Evolutionary conservation across 2,797 vertebrate species (phyloP), one percentile per base, ranked within the genome.

Genomic region (Poeciliopsis gracilis): DNA sequence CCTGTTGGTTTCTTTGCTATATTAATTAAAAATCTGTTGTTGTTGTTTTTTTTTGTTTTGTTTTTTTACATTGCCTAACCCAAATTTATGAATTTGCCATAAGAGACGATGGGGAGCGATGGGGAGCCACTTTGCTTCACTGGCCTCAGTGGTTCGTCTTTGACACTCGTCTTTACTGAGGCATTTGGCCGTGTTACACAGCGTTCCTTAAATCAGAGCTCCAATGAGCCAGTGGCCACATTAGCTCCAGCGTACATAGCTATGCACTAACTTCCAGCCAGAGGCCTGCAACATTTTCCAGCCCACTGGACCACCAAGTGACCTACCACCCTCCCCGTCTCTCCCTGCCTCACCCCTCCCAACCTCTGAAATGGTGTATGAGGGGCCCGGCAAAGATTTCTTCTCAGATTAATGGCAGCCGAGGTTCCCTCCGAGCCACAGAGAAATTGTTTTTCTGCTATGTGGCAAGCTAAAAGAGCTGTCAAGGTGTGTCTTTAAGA

Each of bases 221-320:
- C 89, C 92, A 95, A 94, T 91, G 86, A 95, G 85, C 90, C 92
- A 90, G 79, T 85, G 92, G 92, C 84, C 86, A 90, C 88, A 87
- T 93, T 92, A 93, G 90, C 91, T 85, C 82, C 87, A 86, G 83
- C 59, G 49, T 77, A 75, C 75, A 90, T 81, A 86, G 87, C 88
- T 87, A 49, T 78, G 82, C 89, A 84, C 78, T 87, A 81, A 86
- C 84, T 90, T 83, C 77, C 87, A 87, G 91, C 93, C 88, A 86
- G 83, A 72, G 88, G 93, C 82, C 43, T 80, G 69, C 90, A 90
- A 80, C 77, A 77, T 93, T 94, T 94, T 95, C 93, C 94, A 93
- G 90, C 92, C 94, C 92, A 95, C 86, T 85, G 90, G 91, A 90
- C 89, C 90, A 91, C 90, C 90, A 84, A 88, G 84, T 91, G 79